Evolutionary conservation across 64 coral and sea anemone genomes (phyloP).

Genomic region (Catalaphyllia jardinei): DNA sequence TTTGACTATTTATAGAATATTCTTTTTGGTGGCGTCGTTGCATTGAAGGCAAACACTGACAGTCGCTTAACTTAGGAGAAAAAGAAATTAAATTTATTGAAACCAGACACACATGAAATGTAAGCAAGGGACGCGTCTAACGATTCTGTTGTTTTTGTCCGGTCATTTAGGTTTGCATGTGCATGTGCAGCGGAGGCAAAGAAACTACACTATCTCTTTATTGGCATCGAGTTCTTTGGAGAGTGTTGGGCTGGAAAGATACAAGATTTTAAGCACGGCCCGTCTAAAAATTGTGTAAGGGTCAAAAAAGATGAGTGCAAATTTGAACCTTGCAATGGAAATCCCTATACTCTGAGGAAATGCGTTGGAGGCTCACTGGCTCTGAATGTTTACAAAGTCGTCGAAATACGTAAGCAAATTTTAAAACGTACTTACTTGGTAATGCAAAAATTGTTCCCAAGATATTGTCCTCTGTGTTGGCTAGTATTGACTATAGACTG

Average conservation of each 20-base stretch:
- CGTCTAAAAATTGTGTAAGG: neutral
- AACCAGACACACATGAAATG: too few relatives aligned
- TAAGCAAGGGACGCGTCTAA: too few relatives aligned
- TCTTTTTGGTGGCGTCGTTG: too few relatives aligned
- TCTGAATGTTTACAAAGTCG: neutral
- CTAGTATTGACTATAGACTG: too few relatives aligned
- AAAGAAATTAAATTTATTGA: too few relatives aligned
- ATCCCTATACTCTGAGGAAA: neutral
- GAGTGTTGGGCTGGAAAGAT: neutral
- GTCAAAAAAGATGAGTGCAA: neutral
- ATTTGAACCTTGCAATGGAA: neutral
- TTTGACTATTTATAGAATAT: too few relatives aligned
- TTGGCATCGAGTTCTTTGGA: neutral
- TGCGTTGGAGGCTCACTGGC: neutral
- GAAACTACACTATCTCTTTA: neutral
- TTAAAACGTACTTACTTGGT: neutral
- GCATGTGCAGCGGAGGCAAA: neutral
- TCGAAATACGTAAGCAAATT: neutral
- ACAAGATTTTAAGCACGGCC: neutral
- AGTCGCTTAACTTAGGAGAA: too few relatives aligned
- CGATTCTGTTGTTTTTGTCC: neutral
- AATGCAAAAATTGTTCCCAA: neutral
- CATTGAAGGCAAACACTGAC: too few relatives aligned
- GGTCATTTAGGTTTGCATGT: neutral
- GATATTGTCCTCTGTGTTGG: neutral